These are phyloP conservation scores for Reinhardtius hippoglossoides DNA, from an alignment of 2,113 vertebrate species.

Conservation along the genomic window DNA sequence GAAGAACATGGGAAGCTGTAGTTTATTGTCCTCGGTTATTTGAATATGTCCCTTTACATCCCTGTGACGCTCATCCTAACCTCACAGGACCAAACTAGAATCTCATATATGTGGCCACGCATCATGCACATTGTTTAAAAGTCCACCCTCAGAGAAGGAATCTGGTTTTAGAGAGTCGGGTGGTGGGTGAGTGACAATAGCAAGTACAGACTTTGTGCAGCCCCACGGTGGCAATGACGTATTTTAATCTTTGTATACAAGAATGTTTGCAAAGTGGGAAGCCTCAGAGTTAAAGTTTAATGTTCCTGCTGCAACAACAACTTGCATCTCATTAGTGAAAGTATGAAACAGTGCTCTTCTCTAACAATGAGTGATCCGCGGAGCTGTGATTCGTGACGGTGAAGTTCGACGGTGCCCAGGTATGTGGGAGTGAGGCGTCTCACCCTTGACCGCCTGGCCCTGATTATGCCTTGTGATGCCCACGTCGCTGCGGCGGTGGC, in stretches of 20 bases:
- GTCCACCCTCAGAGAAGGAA: background rate
- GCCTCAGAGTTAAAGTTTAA: slow-evolving; percentile 1
- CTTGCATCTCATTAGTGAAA: background rate
- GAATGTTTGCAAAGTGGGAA: slow-evolving; percentile 16
- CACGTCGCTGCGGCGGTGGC: slow-evolving; percentile 35
- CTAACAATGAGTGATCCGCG: background rate
- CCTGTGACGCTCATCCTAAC: background rate
- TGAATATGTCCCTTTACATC: background rate
- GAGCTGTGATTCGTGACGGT: slow-evolving; percentile 55
- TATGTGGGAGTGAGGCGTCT: slow-evolving; percentile 63
- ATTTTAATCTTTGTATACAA: background rate
- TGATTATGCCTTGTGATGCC: slow-evolving; percentile 53
- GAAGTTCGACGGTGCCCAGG: slow-evolving; percentile 27
- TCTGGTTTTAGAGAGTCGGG: background rate
- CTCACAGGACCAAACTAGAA: background rate
- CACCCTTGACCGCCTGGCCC: slow-evolving; percentile 56
- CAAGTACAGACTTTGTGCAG: slow-evolving; percentile 11
- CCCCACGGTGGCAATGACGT: background rate
- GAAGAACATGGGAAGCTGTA: too few relatives aligned
- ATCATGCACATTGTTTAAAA: background rate
- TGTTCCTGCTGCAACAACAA: background rate
- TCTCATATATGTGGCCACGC: background rate
- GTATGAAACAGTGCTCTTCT: background rate
- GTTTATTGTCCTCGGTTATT: background rate
- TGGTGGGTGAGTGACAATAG: slow-evolving; percentile 12